Conservation (phyloP, 2,113 vertebrate genomes). For the Gavialis gangeticus region DNA sequence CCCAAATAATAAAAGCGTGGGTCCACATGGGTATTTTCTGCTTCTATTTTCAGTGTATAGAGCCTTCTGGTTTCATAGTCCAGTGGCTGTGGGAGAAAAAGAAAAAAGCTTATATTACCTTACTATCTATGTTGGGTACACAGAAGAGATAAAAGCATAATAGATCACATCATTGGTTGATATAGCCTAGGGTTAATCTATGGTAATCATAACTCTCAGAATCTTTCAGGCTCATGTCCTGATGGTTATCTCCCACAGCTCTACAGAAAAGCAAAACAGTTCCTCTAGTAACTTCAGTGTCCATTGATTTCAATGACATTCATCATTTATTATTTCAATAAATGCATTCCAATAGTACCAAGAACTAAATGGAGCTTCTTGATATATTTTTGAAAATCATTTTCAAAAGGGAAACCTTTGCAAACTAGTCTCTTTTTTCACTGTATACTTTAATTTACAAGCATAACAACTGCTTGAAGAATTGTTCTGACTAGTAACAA, state of each 20-base stretch:
- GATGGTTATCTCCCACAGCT: background rate
- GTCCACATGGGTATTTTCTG: constrained; percentile 84
- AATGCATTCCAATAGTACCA: background rate
- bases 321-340: background rate
- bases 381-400: background rate
- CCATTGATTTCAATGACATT: background rate
- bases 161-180: background rate
- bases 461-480: background rate
- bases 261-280: background rate
- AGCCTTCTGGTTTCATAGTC: constrained; percentile 83
- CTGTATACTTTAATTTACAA: background rate
- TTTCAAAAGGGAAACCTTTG: background rate
- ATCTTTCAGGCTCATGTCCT: background rate
- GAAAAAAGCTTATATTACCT: background rate
- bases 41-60: constrained; percentile 85
- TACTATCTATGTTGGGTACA: background rate
- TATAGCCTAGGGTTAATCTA: background rate
- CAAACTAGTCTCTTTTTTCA: background rate
- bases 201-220: background rate
- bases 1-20: constrained; percentile 86
- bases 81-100: constrained; percentile 76
- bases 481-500: background rate
- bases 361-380: background rate
- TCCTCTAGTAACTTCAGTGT: background rate
- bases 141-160: background rate